Conservation (phyloP, 2,797 vertebrate species). For the Tauraco hartlaubi region DNA sequence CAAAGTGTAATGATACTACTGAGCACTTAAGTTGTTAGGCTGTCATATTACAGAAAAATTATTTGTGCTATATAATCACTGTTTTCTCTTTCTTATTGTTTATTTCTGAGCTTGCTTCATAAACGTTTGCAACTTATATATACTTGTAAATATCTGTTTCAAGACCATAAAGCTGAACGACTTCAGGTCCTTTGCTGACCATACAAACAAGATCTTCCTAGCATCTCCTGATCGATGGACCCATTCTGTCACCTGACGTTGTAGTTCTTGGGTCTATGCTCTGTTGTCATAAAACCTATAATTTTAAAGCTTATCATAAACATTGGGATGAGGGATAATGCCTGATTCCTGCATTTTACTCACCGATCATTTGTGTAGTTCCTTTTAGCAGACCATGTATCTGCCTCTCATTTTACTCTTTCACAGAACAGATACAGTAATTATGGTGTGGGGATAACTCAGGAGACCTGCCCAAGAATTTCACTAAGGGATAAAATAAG, state of each 20-base stretch:
- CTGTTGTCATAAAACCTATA: neutral
- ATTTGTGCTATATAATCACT: constrained; percentile 77
- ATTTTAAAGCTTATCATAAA: neutral
- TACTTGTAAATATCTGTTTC: constrained; percentile 64
- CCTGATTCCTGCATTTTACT: neutral
- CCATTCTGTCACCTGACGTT: neutral
- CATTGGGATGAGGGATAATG: neutral
- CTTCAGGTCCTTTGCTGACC: constrained; percentile 25
- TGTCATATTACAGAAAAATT: constrained; percentile 83
- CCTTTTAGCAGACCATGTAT: neutral
- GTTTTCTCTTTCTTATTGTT: constrained; percentile 73
- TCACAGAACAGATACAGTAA: neutral
- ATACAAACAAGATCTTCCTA: neutral
- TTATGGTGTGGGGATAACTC: neutral
- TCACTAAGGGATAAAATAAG: neutral
- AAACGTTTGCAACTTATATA: constrained; percentile 62
- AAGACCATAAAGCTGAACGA: constrained; percentile 21
- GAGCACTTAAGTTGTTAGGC: constrained; percentile 82
- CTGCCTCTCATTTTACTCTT: neutral
- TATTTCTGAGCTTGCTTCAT: constrained; percentile 73
- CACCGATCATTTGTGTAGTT: neutral
- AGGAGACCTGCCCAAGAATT: neutral
- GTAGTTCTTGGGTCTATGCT: neutral
- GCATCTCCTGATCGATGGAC: neutral
- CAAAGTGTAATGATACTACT: constrained; percentile 79